Conservation (phyloP, 2,113 vertebrate genomes). For the Pteronura brasiliensis region DNA sequence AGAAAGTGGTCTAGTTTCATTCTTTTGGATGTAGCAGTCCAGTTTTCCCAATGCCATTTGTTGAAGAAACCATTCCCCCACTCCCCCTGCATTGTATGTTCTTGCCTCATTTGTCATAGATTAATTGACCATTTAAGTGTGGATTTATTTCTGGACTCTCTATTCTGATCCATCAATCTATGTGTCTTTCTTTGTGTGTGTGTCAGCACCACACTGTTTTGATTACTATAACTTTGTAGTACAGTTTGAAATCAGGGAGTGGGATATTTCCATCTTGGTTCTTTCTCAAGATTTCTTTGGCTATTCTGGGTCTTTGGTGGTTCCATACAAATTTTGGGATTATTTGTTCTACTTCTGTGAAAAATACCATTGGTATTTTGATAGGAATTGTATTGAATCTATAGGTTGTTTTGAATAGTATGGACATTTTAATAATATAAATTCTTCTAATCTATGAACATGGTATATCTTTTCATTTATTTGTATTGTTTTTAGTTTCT, state of each 20-base stretch:
- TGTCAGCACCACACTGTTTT: not conserved
- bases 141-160: not conserved
- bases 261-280: not conserved
- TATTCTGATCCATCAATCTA: not conserved
- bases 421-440: not conserved
- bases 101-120: not conserved
- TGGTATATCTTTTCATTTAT: not conserved
- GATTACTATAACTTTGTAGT: not conserved
- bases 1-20: not conserved
- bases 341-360: not conserved
- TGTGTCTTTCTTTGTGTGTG: not conserved
- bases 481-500: not conserved
- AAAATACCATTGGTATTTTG: not conserved
- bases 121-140: not conserved
- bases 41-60: not conserved
- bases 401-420: not conserved
- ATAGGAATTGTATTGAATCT: not conserved
- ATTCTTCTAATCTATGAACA: not conserved
- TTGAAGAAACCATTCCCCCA: not conserved
- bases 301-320: not conserved
- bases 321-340: not conserved
- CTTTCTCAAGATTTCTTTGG: not conserved
- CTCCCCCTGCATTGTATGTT: not conserved
- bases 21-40: not conserved
- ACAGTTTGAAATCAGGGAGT: not conserved